Base-by-base conservation (phyloP, 2,113 vertebrate genomes). In the Chaetura pelagica region DNA sequence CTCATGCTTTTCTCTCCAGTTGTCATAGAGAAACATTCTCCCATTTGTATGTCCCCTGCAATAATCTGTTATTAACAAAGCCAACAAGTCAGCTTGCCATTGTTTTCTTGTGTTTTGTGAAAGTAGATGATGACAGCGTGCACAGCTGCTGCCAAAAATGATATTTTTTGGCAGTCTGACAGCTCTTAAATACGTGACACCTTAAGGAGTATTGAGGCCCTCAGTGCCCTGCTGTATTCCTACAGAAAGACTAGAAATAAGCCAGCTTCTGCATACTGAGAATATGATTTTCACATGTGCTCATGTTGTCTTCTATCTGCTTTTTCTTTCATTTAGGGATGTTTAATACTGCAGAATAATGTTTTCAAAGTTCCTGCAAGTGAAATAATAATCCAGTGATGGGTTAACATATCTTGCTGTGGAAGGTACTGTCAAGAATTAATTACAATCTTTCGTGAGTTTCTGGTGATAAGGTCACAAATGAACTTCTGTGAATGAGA, bases 31-130 rank as follows among this genome's bases (percentile, higher is more conserved):
- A 38, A 54, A 55, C 19, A 29, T 46, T 6, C 34, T 94, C 49
- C 38, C 24, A 38, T 95, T 95, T 49, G 35, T 85, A 42, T 34
- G 54, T 93, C 4, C 35, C 80, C 57, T 93, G 32, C 34, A 77
- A 79, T 90, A 94, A 93, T 87, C 69, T 93, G 44, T 82, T 97
- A 97, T 92, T 95, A 95, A 88, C 21, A 80, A 71, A 95, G 22
- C n/a, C 58, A 93, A 38, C 80, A 91, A 72, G 19, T 49, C 23
- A 26, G 21, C 74, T 87, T 89, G 51, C 74, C 9, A 15, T 92
- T 94, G 75, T 66, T 94, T 97, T 68, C 61, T 32, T 88, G 38
- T 52, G 26, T 84, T 84, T 64, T 83, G 51, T 95, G 93, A 94
- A 95, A 89, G 81, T 68, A 52, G 52, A 9, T 89, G 72, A 63